Evolutionary conservation across 2,113 vertebrate genomes (phyloP).

Genomic region (Platichthys flesus): DNA sequence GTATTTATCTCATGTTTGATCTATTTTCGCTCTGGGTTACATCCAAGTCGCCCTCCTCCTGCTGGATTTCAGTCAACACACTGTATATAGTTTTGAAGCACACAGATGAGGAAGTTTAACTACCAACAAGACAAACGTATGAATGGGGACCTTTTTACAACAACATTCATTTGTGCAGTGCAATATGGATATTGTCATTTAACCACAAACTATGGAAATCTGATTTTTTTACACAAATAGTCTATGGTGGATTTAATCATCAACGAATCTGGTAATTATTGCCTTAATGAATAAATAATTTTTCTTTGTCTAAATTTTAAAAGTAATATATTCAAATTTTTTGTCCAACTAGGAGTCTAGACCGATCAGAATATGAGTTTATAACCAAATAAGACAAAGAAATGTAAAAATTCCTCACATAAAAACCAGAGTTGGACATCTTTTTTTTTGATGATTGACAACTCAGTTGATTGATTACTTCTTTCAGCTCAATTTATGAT

Average conservation of each 20-base stretch:
- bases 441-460: too few species aligned
- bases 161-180: neutral
- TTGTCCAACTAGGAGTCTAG: too few species aligned
- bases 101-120: neutral
- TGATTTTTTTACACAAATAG: too few species aligned
- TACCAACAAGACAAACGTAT: neutral
- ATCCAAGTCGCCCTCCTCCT: neutral
- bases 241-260: too few species aligned
- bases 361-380: too few species aligned
- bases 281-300: too few species aligned
- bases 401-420: too few species aligned
- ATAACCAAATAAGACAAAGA: too few species aligned
- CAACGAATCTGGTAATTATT: too few species aligned
- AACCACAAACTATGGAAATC: neutral
- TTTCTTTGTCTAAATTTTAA: neutral
- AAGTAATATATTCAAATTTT: too few species aligned
- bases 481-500: neutral
- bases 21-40: constrained; percentile 8
- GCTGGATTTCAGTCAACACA: constrained; percentile 4
- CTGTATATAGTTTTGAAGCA: neutral
- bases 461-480: neutral
- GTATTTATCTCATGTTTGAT: constrained; percentile 34
- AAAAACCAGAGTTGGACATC: too few species aligned
- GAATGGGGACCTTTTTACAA: neutral
- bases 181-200: neutral